Evolutionary conservation across 2,888 invertebrate species (phyloP).

Genomic region (Microplitis manilae): DNA sequence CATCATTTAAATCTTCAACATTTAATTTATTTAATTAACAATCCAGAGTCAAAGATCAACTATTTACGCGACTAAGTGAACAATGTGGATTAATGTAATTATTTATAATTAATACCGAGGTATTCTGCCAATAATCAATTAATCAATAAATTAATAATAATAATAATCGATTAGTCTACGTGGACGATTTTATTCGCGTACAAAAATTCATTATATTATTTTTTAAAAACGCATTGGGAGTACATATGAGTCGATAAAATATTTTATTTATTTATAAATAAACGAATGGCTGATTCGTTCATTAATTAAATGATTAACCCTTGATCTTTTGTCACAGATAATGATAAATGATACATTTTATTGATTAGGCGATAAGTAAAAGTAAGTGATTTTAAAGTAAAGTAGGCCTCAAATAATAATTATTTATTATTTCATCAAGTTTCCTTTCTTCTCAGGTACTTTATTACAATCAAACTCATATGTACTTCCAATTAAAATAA

Average conservation of each 20-base stretch:
- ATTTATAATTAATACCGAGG: not conserved
- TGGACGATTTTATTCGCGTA: constrained; percentile 35
- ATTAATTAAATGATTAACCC: not conserved
- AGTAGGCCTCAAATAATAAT: constrained; percentile 36
- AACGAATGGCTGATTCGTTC: constrained; percentile 31
- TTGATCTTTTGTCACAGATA: not conserved
- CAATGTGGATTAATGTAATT: constrained; percentile 6
- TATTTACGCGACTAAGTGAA: constrained; percentile 40
- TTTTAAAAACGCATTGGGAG: constrained; percentile 28
- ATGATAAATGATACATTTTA: constrained; percentile 15
- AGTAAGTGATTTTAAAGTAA: not conserved
- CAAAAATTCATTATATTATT: constrained; percentile 30
- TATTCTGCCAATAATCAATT: constrained; percentile 11
- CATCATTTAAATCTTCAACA: constrained; percentile 22
- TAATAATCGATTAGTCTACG: constrained; percentile 30
- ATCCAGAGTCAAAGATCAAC: not conserved
- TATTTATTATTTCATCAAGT: not conserved
- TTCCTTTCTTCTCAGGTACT: constrained; percentile 36
- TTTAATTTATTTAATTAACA: not conserved
- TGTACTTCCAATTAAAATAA: constrained; percentile 46
- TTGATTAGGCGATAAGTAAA: constrained; percentile 12
- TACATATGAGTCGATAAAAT: constrained; percentile 38
- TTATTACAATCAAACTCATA: constrained; percentile 44
- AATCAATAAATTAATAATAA: constrained; percentile 3
- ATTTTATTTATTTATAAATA: constrained; percentile 12